A percentile compares a stretch with the other conserved stretches of the same genome.
These are phyloP conservation scores for Choristoneura fumiferana DNA, from an alignment of 1,140 invertebrate species.

Conservation along the genomic window DNA sequence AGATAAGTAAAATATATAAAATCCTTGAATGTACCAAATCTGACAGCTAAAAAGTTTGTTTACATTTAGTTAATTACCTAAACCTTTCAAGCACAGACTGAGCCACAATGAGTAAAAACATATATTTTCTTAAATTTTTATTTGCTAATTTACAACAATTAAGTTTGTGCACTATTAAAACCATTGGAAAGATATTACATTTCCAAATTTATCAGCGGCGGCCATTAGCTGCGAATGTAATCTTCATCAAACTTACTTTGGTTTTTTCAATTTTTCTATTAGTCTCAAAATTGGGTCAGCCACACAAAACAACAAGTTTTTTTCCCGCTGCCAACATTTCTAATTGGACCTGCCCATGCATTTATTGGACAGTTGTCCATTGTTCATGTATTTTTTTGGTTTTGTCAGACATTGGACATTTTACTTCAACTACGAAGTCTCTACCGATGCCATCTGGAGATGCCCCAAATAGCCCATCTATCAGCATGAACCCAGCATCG, in stretches of 20 bases:
- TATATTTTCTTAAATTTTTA: too few species aligned
- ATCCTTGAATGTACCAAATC: too few species aligned
- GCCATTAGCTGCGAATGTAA: neutral
- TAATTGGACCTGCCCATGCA: conserved; percentile 45
- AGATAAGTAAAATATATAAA: too few species aligned
- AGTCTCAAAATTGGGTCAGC: conserved; percentile 26
- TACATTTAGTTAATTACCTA: too few species aligned
- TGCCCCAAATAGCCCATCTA: conserved; percentile 43
- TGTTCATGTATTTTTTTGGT: conserved; percentile 29
- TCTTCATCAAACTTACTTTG: neutral
- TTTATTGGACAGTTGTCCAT: conserved; percentile 33
- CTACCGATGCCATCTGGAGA: conserved; percentile 49
- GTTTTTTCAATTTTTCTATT: conserved; percentile 30
- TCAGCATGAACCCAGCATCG: conserved; percentile 33
- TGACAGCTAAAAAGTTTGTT: too few species aligned
- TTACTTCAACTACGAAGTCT: conserved; percentile 44
- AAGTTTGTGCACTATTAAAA: conserved; percentile 13
- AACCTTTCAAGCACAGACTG: too few species aligned
- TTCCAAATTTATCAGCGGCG: neutral
- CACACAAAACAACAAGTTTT: conserved; percentile 34
- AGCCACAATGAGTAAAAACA: too few species aligned
- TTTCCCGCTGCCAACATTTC: conserved; percentile 43
- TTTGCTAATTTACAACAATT: too few species aligned
- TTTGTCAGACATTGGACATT: conserved; percentile 21
- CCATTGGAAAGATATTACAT: neutral